Evolutionary conservation across 2,113 vertebrate species (phyloP), one percentile per base, ranked within the genome.

Genomic region (Triplophysa dalaica): DNA sequence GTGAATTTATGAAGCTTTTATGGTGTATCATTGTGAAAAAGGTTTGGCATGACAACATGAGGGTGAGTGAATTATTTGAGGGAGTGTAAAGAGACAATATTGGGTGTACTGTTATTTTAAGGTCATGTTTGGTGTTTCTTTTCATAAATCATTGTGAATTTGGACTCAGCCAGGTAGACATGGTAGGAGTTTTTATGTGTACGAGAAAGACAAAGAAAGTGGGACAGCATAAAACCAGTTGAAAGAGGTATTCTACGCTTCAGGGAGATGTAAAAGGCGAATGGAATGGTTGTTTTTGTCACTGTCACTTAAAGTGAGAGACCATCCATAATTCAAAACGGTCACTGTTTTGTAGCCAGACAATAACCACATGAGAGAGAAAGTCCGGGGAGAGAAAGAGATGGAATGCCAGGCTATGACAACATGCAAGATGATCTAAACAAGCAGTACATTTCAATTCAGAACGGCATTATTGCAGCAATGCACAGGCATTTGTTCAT

Each of bases 241-340:
- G 62, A 52, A 54, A 65, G 62, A 54, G 6, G 17, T 65, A 52
- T 65, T 38, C 19, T 76, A 65, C 1, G 45, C 74, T 76, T 76
- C 61, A 38, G 61, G 60, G 81, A 26, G 68, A 73, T 64, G 29
- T 29, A 33, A 43, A 80, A 61, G 17, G 64, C 2, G 13, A 22
- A 62, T 14, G 74, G 56, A 77, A 54, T 68, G 13, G 22, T 48
- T 69, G 75, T 78, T 79, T 73, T 65, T 82, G 64, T 61, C 69
- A 26, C n/a, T 75, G 76, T 65, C 64, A 58, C 66, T 67, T 65
- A 78, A 72, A 76, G 74, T 67, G 69, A 77, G 66, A 73, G 41
- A 81, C 22, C 61, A 81, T 77, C 52, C 63, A 78, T 74, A 84
- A 78, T 78, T 81, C 75, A 77, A 16, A 74, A 41, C 50, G 70